These are phyloP conservation scores for Macaca mulatta DNA, from an alignment of 2,113 vertebrate genomes.

Conservation along the genomic window DNA sequence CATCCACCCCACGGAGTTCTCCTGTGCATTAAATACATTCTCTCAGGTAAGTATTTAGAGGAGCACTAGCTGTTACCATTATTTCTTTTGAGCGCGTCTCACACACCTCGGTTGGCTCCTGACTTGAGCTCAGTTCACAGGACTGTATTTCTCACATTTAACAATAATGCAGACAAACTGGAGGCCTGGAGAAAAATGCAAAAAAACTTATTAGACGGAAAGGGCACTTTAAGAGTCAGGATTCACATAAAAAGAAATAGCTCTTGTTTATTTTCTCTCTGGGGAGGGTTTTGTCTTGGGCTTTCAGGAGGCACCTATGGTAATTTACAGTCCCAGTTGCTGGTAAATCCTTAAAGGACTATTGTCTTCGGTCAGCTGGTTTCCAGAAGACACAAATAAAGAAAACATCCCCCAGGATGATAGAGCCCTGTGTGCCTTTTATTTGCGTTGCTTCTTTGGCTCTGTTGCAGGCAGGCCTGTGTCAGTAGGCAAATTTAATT, in stretches of 20 bases:
- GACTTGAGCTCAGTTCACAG: not conserved
- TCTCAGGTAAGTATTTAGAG: not conserved
- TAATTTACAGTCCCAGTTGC: slow-evolving; percentile 13
- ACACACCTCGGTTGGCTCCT: not conserved
- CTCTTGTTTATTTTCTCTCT: slow-evolving; percentile 5
- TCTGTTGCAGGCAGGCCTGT: not conserved
- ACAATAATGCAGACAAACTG: not conserved
- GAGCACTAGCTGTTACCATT: not conserved
- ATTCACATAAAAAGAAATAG: not conserved
- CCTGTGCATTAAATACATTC: not conserved
- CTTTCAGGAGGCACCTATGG: not conserved
- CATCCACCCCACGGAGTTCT: not conserved
- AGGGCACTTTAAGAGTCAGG: not conserved
- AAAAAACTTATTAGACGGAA: not conserved
- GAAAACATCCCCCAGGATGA: not conserved
- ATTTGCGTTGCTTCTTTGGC: not conserved
- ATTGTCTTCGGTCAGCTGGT: slow-evolving; percentile 43
- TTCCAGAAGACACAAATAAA: slow-evolving; percentile 47
- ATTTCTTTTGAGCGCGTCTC: not conserved
- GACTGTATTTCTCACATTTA: not conserved
- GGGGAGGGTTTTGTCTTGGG: slow-evolving; percentile 28
- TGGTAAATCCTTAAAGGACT: slow-evolving; percentile 42
- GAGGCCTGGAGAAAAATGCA: not conserved
- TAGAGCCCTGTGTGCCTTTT: slow-evolving; percentile 34
- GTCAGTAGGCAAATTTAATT: not conserved